Percentiles rank a stretch among this genome's conserved stretches.
Evolutionary conservation across 2,113 vertebrate genomes (phyloP).

Genomic region (Corythoichthys haematopterus): DNA sequence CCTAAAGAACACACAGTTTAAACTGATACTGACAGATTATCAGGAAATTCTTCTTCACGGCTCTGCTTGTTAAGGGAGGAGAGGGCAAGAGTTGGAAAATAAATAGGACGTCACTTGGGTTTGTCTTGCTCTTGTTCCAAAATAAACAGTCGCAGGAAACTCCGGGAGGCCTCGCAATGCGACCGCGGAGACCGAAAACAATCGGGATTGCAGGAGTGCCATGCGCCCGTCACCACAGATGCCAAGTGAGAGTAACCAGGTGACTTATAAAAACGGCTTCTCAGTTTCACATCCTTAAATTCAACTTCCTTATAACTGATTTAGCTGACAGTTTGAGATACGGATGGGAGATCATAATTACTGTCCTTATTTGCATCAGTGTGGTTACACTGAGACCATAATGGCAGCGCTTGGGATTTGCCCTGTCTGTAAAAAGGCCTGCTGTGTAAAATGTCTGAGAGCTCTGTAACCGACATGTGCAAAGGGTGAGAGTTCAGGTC

Average conservation of each 20-base stretch:
- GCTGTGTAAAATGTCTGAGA: conserved; percentile 42
- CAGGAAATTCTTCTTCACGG: conserved; percentile 77
- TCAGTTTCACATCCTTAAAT: conserved; percentile 67
- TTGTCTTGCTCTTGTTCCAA: conserved; percentile 85
- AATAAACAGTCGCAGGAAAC: conserved; percentile 81
- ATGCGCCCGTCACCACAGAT: conserved; percentile 45
- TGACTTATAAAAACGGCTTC: conserved; percentile 67
- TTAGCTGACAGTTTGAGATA: conserved; percentile 45
- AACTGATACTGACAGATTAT: conserved; percentile 76
- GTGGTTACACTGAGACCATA: conserved; percentile 22
- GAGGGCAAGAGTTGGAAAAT: conserved; percentile 70
- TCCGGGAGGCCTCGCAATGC: conserved; percentile 14
- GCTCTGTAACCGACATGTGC: conserved; percentile 63
- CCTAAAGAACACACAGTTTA: conserved; percentile 60
- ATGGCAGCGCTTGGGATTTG: conserved; percentile 9
- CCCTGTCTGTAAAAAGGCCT: background rate
- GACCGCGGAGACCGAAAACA: conserved; percentile 28
- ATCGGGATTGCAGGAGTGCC: conserved; percentile 17
- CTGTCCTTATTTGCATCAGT: conserved; percentile 37
- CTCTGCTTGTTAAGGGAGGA: conserved; percentile 76
- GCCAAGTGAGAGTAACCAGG: conserved; percentile 56
- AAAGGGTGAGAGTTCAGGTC: conserved; percentile 66
- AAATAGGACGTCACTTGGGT: conserved; percentile 83
- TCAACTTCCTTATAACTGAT: conserved; percentile 57
- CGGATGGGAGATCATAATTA: conserved; percentile 48